Base-by-base conservation (phyloP, 1,140 invertebrate species). In the Drosophila insularis region DNA sequence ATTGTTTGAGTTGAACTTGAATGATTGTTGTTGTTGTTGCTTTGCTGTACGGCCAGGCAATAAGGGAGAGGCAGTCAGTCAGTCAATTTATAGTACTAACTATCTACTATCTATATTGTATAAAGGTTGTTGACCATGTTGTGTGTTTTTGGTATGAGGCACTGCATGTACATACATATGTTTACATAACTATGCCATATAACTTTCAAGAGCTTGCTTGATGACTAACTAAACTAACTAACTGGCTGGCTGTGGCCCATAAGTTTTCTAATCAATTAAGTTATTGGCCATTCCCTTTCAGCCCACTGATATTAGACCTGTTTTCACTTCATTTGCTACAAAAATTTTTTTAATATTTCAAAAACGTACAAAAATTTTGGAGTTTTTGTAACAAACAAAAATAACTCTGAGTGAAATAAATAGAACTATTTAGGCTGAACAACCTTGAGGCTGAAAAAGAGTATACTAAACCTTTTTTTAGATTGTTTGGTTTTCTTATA, bases 1-100 rank as follows among this genome's bases (percentile, higher is more conserved):
- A 77, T 53, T 81, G 81, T 86, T 86, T 86, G 82, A 77, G 71
- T 86, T 81, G 71, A 81, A 87, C 81, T 82, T 85, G 72, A 70
- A 61, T 67, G 46, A 86, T 69, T 69, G 55, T 58, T 69, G 80
- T 75, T 64, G 31, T 6, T 27, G 27, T 27, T 27, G 27, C 1
- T 27, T 6, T 27, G 27, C 6, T 27, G n/a, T 32, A 55, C 14
- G 50, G 50, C 27, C 2, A 31, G 35, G 35, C 35, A 37, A 11
- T 4, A 1, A 37, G 35, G 10, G 10, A 10, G 3, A 37, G 2
- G 11, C 10, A 14, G 55, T 19, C 43, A 50, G n/a, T 50, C 43
- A 50, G n/a, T 50, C 43, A 13, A 37, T 50, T 11, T 37, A 13
- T 43, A 27, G 27, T 27, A 54, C 50, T 58, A 58, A 35, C 55